Evolutionary conservation across 2,888 invertebrate genomes (phyloP).

Genomic region (Pandemis corylana): DNA sequence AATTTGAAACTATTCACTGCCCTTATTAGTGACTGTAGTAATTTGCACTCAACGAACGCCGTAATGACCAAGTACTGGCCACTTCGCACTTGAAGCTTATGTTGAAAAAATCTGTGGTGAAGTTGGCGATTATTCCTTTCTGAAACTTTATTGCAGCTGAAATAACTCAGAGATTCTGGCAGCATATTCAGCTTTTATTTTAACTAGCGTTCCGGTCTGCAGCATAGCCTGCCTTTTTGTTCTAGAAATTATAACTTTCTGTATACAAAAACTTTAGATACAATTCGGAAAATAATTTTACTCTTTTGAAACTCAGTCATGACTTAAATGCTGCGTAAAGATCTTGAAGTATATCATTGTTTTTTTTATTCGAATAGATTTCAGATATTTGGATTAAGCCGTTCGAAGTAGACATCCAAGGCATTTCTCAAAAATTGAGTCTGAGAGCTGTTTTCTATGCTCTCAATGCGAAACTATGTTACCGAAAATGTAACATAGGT

Average conservation of each 20-base stretch:
- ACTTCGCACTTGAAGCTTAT: slow-evolving; percentile 24
- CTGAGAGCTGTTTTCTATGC: too few relatives aligned
- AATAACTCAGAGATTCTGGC: slow-evolving; percentile 21
- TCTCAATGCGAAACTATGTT: too few relatives aligned
- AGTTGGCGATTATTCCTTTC: slow-evolving; percentile 41
- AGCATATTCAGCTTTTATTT: slow-evolving; percentile 25
- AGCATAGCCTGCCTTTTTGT: neutral
- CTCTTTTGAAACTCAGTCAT: too few relatives aligned
- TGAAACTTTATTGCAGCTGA: slow-evolving; percentile 34
- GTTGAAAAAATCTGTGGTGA: slow-evolving; percentile 22
- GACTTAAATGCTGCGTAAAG: neutral
- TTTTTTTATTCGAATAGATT: too few relatives aligned
- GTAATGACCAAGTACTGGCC: slow-evolving; percentile 19
- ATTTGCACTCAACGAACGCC: slow-evolving; percentile 23
- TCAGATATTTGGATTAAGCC: too few relatives aligned
- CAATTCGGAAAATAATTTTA: too few relatives aligned
- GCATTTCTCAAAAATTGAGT: too few relatives aligned
- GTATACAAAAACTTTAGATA: too few relatives aligned
- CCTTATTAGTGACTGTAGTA: slow-evolving; percentile 17
- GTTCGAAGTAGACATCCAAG: too few relatives aligned
- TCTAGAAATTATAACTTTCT: too few relatives aligned
- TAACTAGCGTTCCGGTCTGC: neutral
- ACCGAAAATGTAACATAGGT: too few relatives aligned
- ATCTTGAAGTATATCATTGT: too few relatives aligned
- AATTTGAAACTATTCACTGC: slow-evolving; percentile 34